These are phyloP conservation scores for Gibbula magus DNA, from an alignment of 2,888 invertebrate species.

Conservation along the genomic window DNA sequence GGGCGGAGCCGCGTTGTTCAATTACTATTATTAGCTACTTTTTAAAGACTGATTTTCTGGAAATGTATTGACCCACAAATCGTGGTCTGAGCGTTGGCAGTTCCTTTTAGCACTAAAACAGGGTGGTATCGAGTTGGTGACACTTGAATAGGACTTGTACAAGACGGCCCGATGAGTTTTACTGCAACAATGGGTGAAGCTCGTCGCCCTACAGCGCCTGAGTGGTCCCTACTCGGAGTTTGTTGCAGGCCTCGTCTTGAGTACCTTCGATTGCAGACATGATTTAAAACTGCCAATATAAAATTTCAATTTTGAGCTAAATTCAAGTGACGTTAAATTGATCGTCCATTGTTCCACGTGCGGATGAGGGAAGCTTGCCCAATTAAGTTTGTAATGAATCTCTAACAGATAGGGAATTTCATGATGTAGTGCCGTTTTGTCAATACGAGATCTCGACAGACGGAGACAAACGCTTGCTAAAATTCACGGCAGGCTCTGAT, in stretches of 20 bases:
- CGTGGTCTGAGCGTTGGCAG: not conserved
- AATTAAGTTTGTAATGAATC: conserved; percentile 22
- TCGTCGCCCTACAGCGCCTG: no score
- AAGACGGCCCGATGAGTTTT: no score
- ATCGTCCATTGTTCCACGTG: not conserved
- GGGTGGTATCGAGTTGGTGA: conserved; percentile 14
- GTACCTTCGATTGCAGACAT: not conserved
- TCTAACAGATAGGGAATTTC: conserved; percentile 9
- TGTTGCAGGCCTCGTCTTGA: not conserved
- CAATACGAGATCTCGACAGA: not conserved
- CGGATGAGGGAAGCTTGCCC: not conserved
- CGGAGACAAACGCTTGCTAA: conserved; percentile 2
- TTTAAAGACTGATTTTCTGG: conserved; percentile 16
- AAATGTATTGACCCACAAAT: conserved; percentile 16
- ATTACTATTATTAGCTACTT: conserved; percentile 4
- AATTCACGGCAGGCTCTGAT: not conserved
- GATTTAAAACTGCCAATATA: conserved; percentile 19
- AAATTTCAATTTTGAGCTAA: conserved; percentile 21
- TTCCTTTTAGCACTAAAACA: not conserved
- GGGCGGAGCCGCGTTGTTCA: not conserved
- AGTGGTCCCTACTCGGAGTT: no score
- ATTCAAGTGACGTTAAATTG: conserved; percentile 20
- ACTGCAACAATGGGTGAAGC: no score
- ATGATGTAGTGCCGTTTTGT: conserved; percentile 5
- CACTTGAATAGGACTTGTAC: conserved; percentile 11